phyloP scores from a whole-genome alignment of 2,113 vertebrate species.

The Dermatemys mawii region DNA sequence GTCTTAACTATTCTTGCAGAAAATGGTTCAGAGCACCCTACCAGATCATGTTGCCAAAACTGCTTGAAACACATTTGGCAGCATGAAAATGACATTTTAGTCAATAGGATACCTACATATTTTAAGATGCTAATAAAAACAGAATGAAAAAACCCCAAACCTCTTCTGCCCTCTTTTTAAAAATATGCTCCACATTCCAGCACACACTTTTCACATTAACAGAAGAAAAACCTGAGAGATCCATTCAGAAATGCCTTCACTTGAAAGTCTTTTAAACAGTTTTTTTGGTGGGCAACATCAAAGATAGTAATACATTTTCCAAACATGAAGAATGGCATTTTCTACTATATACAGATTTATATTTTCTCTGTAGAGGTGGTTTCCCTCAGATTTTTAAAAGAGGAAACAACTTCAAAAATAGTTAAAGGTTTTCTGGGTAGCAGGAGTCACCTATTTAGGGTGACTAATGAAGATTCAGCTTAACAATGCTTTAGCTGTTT shows the following conservation, averaged over 20 bases:
- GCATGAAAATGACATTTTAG: too few species aligned
- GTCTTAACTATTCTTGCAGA: neutral
- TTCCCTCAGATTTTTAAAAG: neutral
- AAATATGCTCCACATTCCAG: too few species aligned
- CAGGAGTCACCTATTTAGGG: neutral
- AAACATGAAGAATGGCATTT: neutral
- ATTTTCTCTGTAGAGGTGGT: neutral
- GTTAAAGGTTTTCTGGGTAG: neutral
- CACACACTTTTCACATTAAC: too few species aligned
- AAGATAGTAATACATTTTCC: neutral
- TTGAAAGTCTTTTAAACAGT: neutral
- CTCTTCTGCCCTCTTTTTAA: too few species aligned
- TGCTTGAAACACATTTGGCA: neutral
- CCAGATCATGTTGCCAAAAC: neutral
- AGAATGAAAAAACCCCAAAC: too few species aligned
- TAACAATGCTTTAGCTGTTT: neutral
- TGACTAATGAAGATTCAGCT: neutral
- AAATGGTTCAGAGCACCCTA: neutral
- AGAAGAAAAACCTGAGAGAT: too few species aligned
- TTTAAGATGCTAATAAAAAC: too few species aligned
- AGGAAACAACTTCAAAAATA: too few species aligned
- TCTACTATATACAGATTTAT: neutral
- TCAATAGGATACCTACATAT: too few species aligned
- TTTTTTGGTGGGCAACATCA: neutral
- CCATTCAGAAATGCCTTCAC: neutral